phyloP scores from a whole-genome alignment of 2,113 vertebrate species.

The Emberiza fucata region DNA sequence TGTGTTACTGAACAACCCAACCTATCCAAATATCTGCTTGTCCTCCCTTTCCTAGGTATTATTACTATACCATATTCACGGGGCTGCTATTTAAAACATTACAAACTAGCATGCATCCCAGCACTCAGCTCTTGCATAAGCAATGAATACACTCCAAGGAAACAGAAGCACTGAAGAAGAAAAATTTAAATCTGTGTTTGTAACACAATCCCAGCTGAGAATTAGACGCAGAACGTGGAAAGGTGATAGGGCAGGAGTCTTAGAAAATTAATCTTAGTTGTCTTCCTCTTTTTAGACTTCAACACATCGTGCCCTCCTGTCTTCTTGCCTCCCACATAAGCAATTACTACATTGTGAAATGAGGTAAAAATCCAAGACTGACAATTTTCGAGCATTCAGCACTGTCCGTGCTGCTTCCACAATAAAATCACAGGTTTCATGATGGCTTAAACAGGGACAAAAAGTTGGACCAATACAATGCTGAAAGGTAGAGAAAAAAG shows the following conservation, averaged over 20 bases:
- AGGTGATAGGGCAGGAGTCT: not conserved
- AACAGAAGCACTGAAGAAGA: not conserved
- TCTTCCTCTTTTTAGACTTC: not conserved
- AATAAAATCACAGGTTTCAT: not conserved
- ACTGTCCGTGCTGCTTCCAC: not conserved
- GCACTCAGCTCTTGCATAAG: not conserved
- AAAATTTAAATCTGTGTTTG: not conserved
- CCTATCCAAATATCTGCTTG: not conserved
- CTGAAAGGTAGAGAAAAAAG: not conserved
- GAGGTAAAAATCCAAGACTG: slow-evolving; percentile 43
- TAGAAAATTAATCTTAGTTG: not conserved
- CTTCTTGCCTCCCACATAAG: slow-evolving; percentile 35
- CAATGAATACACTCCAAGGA: not conserved
- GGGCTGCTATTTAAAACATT: not conserved
- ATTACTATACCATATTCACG: not conserved
- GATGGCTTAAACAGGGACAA: fast-evolving
- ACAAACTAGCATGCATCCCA: not conserved
- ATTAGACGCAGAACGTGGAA: not conserved
- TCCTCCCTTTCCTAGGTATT: not conserved
- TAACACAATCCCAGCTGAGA: not conserved
- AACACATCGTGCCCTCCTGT: not conserved
- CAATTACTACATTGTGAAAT: slow-evolving; percentile 24
- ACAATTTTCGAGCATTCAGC: not conserved
- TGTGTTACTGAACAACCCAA: slow-evolving; percentile 43
- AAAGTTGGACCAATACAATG: not conserved